phyloP scores from a whole-genome alignment of 2,797 vertebrate genomes.

The Tiaroga cobitis region DNA sequence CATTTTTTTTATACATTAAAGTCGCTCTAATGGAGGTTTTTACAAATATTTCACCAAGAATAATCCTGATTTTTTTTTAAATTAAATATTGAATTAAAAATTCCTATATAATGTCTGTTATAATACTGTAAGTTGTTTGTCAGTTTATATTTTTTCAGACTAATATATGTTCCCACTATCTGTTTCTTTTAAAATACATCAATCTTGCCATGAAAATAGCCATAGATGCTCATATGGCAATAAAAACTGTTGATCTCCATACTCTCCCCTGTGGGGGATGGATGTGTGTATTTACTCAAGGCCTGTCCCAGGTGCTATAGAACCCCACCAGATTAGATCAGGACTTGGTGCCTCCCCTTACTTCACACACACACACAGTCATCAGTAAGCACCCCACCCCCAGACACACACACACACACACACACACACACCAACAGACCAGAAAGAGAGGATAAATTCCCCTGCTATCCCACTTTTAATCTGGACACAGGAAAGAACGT shows the following conservation, averaged over 20 bases:
- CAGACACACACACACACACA: constrained; percentile 55
- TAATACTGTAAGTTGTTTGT: no score
- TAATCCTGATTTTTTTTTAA: no score
- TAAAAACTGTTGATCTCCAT: background rate
- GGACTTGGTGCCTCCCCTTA: constrained; percentile 54
- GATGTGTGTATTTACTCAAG: constrained; percentile 73
- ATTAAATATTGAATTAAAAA: no score
- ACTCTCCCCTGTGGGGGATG: constrained; percentile 41
- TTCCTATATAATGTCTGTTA: no score
- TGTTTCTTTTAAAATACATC: background rate
- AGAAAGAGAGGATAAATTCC: constrained; percentile 59
- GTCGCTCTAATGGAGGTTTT: no score
- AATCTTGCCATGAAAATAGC: background rate
- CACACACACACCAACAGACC: constrained; percentile 60
- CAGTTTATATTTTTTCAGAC: no score
- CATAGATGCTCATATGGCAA: background rate
- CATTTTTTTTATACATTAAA: no score
- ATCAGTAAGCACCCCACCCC: constrained; percentile 58
- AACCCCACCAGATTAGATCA: constrained; percentile 72
- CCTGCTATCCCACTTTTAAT: constrained; percentile 60
- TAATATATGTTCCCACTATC: background rate
- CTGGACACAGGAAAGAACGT: constrained; percentile 7
- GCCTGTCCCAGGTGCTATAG: constrained; percentile 75
- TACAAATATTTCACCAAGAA: no score
- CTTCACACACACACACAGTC: constrained; percentile 52